phyloP scores from a whole-genome alignment of 2,113 vertebrate species.

The Marcusenius ussheri region DNA sequence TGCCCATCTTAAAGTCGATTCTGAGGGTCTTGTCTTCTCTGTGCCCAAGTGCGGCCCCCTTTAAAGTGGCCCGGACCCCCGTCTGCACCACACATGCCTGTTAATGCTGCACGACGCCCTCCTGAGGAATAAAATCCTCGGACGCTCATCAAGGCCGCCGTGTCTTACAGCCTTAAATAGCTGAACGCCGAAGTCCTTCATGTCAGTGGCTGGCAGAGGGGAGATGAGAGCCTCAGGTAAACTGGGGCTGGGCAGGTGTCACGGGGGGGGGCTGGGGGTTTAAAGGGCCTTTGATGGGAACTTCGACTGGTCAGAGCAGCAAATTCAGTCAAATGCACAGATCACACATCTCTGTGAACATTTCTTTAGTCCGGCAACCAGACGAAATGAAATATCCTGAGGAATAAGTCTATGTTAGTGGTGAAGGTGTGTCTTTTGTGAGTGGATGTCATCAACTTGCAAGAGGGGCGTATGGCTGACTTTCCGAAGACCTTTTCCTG shows the following conservation, averaged over 20 bases:
- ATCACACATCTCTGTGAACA: background rate
- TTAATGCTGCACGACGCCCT: background rate
- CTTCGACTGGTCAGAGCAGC: background rate
- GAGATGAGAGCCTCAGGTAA: background rate
- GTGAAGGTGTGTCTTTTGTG: background rate
- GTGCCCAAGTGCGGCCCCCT: background rate
- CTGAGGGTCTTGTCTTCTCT: background rate
- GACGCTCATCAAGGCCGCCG: background rate
- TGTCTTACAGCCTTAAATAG: background rate
- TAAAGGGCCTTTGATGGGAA: background rate
- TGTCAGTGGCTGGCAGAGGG: background rate
- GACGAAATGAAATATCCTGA: background rate
- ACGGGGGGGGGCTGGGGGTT: background rate
- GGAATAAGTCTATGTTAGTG: background rate
- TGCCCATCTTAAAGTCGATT: background rate
- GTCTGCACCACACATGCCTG: background rate
- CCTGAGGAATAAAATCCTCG: background rate
- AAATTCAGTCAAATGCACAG: background rate
- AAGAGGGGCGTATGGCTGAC: background rate
- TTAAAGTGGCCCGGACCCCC: background rate
- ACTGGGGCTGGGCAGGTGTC: background rate
- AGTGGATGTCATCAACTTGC: background rate
- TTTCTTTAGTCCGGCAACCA: background rate
- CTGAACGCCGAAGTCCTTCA: background rate
- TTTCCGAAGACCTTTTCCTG: background rate